Evolutionary conservation across 1,140 invertebrate genomes (phyloP).

Genomic region (Nasonia giraulti): DNA sequence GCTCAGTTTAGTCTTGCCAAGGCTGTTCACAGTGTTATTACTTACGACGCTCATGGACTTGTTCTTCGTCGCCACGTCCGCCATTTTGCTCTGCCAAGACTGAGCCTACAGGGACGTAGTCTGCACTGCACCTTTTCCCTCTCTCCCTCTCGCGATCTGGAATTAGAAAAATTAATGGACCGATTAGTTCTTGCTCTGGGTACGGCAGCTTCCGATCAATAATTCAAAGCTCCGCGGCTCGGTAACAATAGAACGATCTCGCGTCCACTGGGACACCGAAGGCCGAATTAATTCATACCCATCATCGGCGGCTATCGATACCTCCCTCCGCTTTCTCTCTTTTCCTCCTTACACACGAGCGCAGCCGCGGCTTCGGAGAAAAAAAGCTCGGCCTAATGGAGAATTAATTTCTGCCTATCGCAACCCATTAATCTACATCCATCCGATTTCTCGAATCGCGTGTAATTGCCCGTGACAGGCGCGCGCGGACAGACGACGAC

Average conservation of each 20-base stretch:
- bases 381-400: neutral
- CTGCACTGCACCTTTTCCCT: neutral
- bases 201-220: neutral
- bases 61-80: conserved; percentile 72
- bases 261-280: neutral
- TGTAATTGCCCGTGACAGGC: conserved; percentile 10
- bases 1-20: conserved; percentile 48
- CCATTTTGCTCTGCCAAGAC: conserved; percentile 61
- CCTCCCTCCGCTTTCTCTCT: neutral
- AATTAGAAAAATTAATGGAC: conserved; percentile 29
- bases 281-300: neutral
- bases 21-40: conserved; percentile 60
- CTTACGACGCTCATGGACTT: conserved; percentile 72
- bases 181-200: neutral
- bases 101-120: neutral
- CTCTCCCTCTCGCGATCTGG: neutral
- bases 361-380: neutral
- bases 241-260: neutral
- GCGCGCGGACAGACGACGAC: neutral
- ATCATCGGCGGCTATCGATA: neutral
- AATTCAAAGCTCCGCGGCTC: neutral
- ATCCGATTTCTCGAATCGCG: conserved; percentile 42
- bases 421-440: conserved; percentile 39
- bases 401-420: conserved; percentile 43
- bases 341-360: neutral